Conservation (phyloP, 2,888 invertebrate genomes). For the Epicampocera succincta region DNA sequence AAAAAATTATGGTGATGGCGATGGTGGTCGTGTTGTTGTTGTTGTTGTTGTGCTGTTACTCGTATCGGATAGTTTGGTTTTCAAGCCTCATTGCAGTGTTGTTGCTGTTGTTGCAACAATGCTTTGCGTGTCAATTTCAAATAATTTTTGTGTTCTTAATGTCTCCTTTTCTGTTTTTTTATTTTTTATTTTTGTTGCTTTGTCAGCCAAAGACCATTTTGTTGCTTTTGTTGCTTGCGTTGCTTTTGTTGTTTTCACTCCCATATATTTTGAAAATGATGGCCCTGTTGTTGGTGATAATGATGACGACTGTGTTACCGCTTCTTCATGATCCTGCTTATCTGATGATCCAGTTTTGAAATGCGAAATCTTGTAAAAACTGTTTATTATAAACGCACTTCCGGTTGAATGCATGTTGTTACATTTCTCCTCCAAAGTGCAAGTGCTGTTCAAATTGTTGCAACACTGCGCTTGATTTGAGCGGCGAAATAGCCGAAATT, state of each 20-base stretch:
- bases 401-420: constrained; percentile 67
- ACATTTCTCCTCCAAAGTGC: constrained; percentile 37
- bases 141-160: constrained; percentile 60
- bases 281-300: constrained; percentile 55
- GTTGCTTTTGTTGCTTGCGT: too few relatives aligned
- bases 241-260: neutral
- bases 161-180: too few relatives aligned
- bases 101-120: constrained; percentile 44
- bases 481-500: neutral
- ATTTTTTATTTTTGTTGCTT: constrained; percentile 30
- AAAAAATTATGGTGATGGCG: too few relatives aligned
- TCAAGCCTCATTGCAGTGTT: constrained; percentile 19
- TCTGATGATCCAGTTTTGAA: constrained; percentile 71
- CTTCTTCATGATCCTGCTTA: constrained; percentile 37
- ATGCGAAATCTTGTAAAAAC: constrained; percentile 69
- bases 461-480: constrained; percentile 13
- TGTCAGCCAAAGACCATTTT: constrained; percentile 39
- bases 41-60: constrained; percentile 27
- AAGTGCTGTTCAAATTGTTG: constrained; percentile 24
- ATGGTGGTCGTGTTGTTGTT: constrained; percentile 23
- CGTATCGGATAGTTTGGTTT: neutral
- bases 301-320: constrained; percentile 55
- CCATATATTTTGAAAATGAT: constrained; percentile 57
- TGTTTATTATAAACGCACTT: constrained; percentile 72
- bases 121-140: constrained; percentile 69